Base-by-base conservation (phyloP, 2,797 vertebrate species). In the Premnoplex brunnescens region DNA sequence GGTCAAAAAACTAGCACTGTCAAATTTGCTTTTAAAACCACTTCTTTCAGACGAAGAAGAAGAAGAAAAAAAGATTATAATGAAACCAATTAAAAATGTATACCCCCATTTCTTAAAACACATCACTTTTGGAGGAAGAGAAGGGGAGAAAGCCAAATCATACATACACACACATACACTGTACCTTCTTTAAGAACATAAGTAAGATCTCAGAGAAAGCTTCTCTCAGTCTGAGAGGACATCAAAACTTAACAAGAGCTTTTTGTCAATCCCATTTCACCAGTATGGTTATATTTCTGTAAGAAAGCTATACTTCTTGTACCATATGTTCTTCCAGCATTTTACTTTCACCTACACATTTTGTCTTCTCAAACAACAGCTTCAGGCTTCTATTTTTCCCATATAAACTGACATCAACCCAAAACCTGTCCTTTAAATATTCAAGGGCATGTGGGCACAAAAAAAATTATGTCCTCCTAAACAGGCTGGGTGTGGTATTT, bases 331-430 rank as follows among this genome's bases (percentile, higher is more conserved):
- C 48, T 79, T 88, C 26, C 23, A 72, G 46, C 4, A 10, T 72
- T 82, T 69, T 79, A 44, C 32, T 89, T 80, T 86, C 81, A 80
- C 36, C 34, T 66, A 69, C 18, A 77, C 16, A 23, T 78, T 89
- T 60, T 89, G 26, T 78, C 20, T 83, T 91, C 78, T 62, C 28
- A 66, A 88, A 46, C 21, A 89, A 58, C 56, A 74, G 27, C 22
- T 89, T 62, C 54, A 89, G 44, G 78, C 21, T 85, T 90, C 88
- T 78, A 88, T 83, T 95, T 76, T 92, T 94, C 73, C 85, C 89
- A 22, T 41, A 78, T 18, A 56, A 82, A 84, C 58, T 74, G 34
- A 78, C 54, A 89, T 56, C 39, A 89, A 23, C 28, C 9, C 37
- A 27, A 92, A 97, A 60, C 41, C 37, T 91, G 63, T 55, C 54